Evolutionary conservation across 2,888 invertebrate species (phyloP).

Genomic region (Tetropium fuscum): DNA sequence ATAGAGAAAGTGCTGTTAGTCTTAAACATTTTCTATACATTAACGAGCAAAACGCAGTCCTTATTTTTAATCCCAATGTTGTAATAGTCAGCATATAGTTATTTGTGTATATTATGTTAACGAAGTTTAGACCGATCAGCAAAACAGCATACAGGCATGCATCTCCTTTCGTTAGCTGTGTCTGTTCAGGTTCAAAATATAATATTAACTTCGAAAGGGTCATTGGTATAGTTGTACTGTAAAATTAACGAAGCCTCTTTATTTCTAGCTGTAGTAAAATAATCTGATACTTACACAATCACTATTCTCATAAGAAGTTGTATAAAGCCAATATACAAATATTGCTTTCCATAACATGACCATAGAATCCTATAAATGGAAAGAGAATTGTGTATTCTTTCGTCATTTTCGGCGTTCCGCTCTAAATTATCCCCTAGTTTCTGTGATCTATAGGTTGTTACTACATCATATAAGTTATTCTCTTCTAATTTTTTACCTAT

Average conservation of each 20-base stretch:
- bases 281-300: slow-evolving; percentile 45
- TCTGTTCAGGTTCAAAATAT: slow-evolving; percentile 48
- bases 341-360: slow-evolving; percentile 50
- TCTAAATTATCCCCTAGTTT: slow-evolving; percentile 53
- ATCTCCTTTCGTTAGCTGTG: slow-evolving; percentile 41
- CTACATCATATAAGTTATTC: slow-evolving; percentile 70
- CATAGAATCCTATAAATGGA: slow-evolving; percentile 45
- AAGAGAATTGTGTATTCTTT: slow-evolving; percentile 31
- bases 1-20: slow-evolving; percentile 68
- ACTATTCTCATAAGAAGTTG: slow-evolving; percentile 44
- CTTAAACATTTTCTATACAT: slow-evolving; percentile 75
- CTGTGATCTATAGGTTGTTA: slow-evolving; percentile 60
- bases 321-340: slow-evolving; percentile 43
- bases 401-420: slow-evolving; percentile 46
- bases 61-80: slow-evolving; percentile 84
- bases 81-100: slow-evolving; percentile 76
- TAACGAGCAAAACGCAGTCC: slow-evolving; percentile 79
- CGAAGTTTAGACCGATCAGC: slow-evolving; percentile 76
- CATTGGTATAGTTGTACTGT: slow-evolving; percentile 47
- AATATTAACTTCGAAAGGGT: slow-evolving; percentile 47
- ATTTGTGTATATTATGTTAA: slow-evolving; percentile 75
- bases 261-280: no score
- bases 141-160: slow-evolving; percentile 82
- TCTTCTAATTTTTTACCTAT: slow-evolving; percentile 71
- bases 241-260: no score